phyloP scores from a whole-genome alignment of 2,797 vertebrate genomes.

The Cryptoprocta ferox region DNA sequence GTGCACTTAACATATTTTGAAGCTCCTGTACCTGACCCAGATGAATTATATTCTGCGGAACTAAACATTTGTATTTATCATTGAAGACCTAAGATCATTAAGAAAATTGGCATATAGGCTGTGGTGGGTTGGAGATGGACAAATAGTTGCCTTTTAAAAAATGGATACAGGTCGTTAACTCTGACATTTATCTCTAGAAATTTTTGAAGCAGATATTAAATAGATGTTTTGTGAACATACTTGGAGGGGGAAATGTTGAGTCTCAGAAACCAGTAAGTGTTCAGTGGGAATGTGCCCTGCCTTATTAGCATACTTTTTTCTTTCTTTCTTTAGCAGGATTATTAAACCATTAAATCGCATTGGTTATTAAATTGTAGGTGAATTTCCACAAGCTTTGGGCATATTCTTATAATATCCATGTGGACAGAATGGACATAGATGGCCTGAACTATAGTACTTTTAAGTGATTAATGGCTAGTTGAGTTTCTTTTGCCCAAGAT shows the following conservation, averaged over 20 bases:
- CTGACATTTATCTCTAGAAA: constrained; percentile 24
- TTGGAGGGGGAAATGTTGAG: background rate
- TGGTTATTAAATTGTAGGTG: background rate
- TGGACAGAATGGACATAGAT: background rate
- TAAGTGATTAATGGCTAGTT: background rate
- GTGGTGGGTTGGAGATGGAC: background rate
- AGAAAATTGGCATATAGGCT: background rate
- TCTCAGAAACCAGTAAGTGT: background rate
- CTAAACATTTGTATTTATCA: background rate
- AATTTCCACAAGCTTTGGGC: constrained; percentile 1
- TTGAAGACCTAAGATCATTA: background rate
- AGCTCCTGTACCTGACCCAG: background rate
- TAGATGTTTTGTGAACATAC: background rate
- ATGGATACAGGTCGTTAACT: background rate
- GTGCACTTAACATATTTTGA: background rate
- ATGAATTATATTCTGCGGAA: background rate
- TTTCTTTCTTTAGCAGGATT: background rate
- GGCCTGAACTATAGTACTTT: background rate
- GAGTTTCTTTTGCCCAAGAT: background rate
- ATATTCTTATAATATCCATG: background rate
- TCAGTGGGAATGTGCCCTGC: background rate
- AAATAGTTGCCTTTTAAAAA: background rate
- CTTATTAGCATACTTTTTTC: background rate
- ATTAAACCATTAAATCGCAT: background rate
- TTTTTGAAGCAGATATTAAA: constrained; percentile 17